These are phyloP conservation scores for Microctonus hyperodae DNA, from an alignment of 2,888 invertebrate species.

Conservation along the genomic window DNA sequence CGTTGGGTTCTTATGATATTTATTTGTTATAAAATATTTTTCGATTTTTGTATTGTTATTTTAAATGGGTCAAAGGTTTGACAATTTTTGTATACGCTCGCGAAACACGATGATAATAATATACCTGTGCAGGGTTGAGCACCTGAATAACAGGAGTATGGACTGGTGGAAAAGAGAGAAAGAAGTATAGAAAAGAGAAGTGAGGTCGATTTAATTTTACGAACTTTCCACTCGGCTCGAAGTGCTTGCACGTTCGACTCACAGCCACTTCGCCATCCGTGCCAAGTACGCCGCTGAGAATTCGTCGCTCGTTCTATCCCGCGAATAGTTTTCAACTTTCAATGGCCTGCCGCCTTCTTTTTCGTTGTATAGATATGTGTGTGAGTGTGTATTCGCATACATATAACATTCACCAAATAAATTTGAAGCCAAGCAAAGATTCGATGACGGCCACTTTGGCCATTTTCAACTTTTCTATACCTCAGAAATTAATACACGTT, in stretches of 20 bases:
- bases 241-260: slow-evolving; percentile 34
- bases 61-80: neutral
- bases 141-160: too few species aligned
- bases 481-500: neutral
- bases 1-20: too few species aligned
- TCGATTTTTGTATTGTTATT: too few species aligned
- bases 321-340: slow-evolving; percentile 35
- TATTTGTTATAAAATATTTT: too few species aligned
- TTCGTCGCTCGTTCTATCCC: slow-evolving; percentile 34
- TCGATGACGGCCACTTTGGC: slow-evolving; percentile 25
- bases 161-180: slow-evolving; percentile 35
- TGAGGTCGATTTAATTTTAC: slow-evolving; percentile 36
- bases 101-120: neutral
- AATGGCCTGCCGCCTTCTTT: slow-evolving; percentile 25
- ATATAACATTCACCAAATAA: slow-evolving; percentile 23
- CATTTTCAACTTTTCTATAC: slow-evolving; percentile 4
- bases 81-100: too few species aligned
- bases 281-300: slow-evolving; percentile 34
- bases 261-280: slow-evolving; percentile 33
- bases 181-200: slow-evolving; percentile 36
- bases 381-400: too few species aligned
- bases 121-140: too few species aligned
- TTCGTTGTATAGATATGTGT: slow-evolving; percentile 19
- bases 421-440: slow-evolving; percentile 18
- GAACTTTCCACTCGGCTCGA: slow-evolving; percentile 34